phyloP scores from a whole-genome alignment of 2,888 invertebrate genomes.

The Minunthozetes semirufus region DNA sequence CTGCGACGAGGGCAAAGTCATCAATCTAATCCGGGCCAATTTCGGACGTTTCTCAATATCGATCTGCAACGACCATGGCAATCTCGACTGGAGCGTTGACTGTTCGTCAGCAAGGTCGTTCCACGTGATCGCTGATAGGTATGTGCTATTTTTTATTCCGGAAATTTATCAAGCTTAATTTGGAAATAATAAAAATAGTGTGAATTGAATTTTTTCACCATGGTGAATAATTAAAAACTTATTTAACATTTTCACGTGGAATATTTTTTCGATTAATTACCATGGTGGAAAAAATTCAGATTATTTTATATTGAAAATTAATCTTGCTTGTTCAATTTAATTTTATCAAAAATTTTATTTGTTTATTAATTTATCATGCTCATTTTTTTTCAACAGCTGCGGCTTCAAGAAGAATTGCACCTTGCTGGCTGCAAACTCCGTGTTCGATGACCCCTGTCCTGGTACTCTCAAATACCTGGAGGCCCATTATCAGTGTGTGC shows the following conservation, averaged over 20 bases:
- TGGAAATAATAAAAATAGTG: too few relatives aligned
- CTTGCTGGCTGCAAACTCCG: conserved; percentile 42
- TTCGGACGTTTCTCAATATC: conserved; percentile 87
- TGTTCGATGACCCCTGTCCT: conserved; percentile 57
- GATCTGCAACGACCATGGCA: conserved; percentile 91
- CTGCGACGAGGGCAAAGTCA: conserved; percentile 77
- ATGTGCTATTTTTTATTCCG: conserved; percentile 42
- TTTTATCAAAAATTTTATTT: too few relatives aligned
- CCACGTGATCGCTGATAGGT: conserved; percentile 80
- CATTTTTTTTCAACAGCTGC: conserved; percentile 27
- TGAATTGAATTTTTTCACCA: too few relatives aligned
- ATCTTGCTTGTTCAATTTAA: too few relatives aligned
- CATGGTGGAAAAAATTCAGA: too few relatives aligned
- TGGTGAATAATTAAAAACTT: too few relatives aligned
- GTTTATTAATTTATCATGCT: too few relatives aligned
- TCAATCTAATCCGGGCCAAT: conserved; percentile 85
- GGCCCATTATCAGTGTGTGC: conserved; percentile 54
- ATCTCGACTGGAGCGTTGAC: conserved; percentile 91
- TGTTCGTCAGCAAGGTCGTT: conserved; percentile 86
- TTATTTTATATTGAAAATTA: too few relatives aligned
- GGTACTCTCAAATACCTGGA: conserved; percentile 58
- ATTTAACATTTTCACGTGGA: too few relatives aligned
- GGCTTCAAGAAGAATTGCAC: conserved; percentile 34
- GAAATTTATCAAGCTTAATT: background rate
- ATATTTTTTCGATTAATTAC: too few relatives aligned